phyloP scores from a whole-genome alignment of 2,888 invertebrate genomes.

The Epistrophe grossulariae region DNA sequence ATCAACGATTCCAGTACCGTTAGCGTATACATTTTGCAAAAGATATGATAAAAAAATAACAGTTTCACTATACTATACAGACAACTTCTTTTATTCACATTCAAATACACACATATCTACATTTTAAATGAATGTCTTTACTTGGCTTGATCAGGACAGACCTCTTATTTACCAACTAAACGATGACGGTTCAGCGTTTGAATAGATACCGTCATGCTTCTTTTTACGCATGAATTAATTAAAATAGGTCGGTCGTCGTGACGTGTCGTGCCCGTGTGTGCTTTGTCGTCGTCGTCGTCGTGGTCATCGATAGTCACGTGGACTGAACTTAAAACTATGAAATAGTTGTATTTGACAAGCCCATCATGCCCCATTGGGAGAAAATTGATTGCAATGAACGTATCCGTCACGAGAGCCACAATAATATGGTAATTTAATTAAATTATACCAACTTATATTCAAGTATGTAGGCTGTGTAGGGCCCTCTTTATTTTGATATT shows the following conservation, averaged over 20 bases:
- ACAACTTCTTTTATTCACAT: slow-evolving; percentile 20
- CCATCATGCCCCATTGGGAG: not conserved
- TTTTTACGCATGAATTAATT: slow-evolving; percentile 70
- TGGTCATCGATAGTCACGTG: slow-evolving; percentile 14
- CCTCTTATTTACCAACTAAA: slow-evolving; percentile 47
- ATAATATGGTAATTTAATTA: slow-evolving; percentile 56
- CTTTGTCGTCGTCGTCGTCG: not conserved
- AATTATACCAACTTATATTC: slow-evolving; percentile 47
- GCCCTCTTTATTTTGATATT: slow-evolving; percentile 9
- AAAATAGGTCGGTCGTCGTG: slow-evolving; percentile 42
- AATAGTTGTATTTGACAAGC: slow-evolving; percentile 29
- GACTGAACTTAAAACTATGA: slow-evolving; percentile 4
- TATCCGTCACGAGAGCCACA: slow-evolving; percentile 27
- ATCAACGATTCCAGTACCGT: slow-evolving; percentile 6
- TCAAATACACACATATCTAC: slow-evolving; percentile 21
- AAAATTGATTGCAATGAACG: slow-evolving; percentile 53
- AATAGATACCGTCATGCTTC: slow-evolving; percentile 58
- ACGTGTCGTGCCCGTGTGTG: not conserved
- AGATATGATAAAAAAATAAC: not conserved
- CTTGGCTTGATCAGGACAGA: slow-evolving; percentile 53
- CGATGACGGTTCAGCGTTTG: slow-evolving; percentile 44
- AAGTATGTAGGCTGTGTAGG: slow-evolving; percentile 18
- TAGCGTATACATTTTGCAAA: slow-evolving; percentile 5
- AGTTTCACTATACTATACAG: not conserved
- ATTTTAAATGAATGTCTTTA: slow-evolving; percentile 16